phyloP scores from a whole-genome alignment of 2,888 invertebrate species.

The Pollenia labialis region DNA sequence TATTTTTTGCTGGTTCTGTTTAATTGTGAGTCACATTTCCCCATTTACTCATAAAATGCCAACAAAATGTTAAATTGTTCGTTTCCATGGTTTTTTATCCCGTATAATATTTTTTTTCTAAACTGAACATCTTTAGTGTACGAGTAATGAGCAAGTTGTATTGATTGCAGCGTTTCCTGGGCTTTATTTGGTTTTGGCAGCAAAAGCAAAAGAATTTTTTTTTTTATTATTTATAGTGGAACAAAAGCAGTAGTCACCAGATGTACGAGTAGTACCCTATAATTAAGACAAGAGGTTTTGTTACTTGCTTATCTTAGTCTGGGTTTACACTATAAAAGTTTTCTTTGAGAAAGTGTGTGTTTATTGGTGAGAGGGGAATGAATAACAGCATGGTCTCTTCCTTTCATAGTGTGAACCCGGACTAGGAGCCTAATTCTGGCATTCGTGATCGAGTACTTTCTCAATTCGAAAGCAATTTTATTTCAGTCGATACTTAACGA shows the following conservation, averaged over 20 bases:
- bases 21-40: conserved; percentile 62
- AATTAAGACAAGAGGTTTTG: neutral
- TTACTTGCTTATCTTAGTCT: too few relatives aligned
- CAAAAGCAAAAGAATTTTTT: conserved; percentile 15
- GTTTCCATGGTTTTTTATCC: conserved; percentile 36
- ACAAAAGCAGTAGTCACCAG: neutral
- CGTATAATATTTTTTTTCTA: conserved; percentile 9
- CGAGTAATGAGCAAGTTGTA: conserved; percentile 42
- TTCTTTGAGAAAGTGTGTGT: too few relatives aligned
- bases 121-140: conserved; percentile 15
- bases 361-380: too few relatives aligned
- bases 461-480: too few relatives aligned
- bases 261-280: neutral
- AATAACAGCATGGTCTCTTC: too few relatives aligned
- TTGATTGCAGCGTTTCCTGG: conserved; percentile 46
- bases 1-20: conserved; percentile 20
- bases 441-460: too few relatives aligned
- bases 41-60: conserved; percentile 61
- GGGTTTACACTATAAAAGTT: too few relatives aligned
- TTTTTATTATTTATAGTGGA: conserved; percentile 47
- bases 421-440: too few relatives aligned
- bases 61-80: conserved; percentile 65
- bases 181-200: conserved; percentile 60
- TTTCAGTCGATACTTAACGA: too few relatives aligned
- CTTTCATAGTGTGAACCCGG: too few relatives aligned